Percentiles rank a stretch among this genome's conserved stretches.
These are phyloP conservation scores for Apis florea DNA, from an alignment of 1,140 invertebrate species.

Conservation along the genomic window DNA sequence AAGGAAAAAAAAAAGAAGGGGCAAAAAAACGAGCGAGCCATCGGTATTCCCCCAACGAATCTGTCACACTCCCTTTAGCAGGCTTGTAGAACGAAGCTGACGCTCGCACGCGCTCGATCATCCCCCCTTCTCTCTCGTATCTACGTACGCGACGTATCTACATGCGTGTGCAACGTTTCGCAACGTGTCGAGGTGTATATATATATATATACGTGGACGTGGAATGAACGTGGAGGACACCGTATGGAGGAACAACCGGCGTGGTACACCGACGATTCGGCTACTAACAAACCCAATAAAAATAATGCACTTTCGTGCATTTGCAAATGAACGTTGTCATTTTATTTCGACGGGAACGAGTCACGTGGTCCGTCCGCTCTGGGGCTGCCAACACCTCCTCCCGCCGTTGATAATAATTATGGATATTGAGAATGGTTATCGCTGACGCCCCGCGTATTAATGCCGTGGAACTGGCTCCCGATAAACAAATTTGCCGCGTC, in stretches of 20 bases:
- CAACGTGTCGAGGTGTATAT: no score
- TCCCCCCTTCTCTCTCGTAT: neutral
- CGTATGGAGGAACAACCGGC: no score
- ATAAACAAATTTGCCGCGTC: conserved; percentile 69
- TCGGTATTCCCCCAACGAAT: conserved; percentile 56
- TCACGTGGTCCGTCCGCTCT: conserved; percentile 52
- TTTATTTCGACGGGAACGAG: conserved; percentile 69
- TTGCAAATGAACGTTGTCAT: conserved; percentile 75
- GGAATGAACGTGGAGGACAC: neutral
- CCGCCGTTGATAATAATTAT: conserved; percentile 72
- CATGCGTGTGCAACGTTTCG: neutral
- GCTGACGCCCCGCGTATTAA: conserved; percentile 72
- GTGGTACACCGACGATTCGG: conserved; percentile 48
- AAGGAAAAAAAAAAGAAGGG: neutral
- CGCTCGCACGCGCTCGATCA: conserved; percentile 32
- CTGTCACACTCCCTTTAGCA: conserved; percentile 55
- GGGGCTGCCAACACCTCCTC: conserved; percentile 59
- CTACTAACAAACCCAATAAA: conserved; percentile 73
- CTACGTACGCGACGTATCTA: neutral
- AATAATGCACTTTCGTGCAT: conserved; percentile 73
- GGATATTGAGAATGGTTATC: conserved; percentile 75
- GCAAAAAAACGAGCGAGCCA: conserved; percentile 50
- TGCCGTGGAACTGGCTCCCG: conserved; percentile 53
- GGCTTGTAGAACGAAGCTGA: conserved; percentile 48
- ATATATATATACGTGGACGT: neutral